Evolutionary conservation across 2,888 invertebrate species (phyloP).

Genomic region (Agrilus cyanescens): DNA sequence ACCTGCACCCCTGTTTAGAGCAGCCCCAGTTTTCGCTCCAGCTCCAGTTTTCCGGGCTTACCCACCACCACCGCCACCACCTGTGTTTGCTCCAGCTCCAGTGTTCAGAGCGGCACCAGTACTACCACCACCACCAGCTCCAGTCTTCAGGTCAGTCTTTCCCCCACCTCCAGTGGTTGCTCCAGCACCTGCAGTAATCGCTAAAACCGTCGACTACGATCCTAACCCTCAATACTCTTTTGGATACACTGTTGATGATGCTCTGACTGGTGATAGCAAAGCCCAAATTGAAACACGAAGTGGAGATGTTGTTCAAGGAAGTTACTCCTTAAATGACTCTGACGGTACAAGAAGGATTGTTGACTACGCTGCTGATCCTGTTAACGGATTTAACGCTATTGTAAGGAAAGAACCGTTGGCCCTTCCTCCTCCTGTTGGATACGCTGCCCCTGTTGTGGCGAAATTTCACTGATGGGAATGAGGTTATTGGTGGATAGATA

Average conservation of each 20-base stretch:
- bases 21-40: constrained; percentile 13
- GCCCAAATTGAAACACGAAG: constrained; percentile 39
- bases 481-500: no score
- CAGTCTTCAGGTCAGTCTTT: constrained; percentile 23
- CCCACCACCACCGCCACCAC: background rate
- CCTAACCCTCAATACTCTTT: constrained; percentile 44
- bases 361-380: constrained; percentile 45
- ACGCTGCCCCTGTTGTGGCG: constrained; percentile 9
- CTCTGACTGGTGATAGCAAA: constrained; percentile 41
- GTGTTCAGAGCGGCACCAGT: constrained; percentile 25
- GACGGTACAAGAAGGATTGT: constrained; percentile 41
- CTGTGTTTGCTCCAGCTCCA: constrained; percentile 16
- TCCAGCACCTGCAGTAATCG: constrained; percentile 9
- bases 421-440: constrained; percentile 23
- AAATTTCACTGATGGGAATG: background rate
- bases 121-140: constrained; percentile 15
- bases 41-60: background rate
- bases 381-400: constrained; percentile 50
- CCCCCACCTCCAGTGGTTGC: constrained; percentile 16
- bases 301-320: constrained; percentile 42
- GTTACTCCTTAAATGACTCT: constrained; percentile 40
- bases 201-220: constrained; percentile 26
- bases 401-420: constrained; percentile 47
- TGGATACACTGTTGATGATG: constrained; percentile 44
- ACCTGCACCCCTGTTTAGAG: background rate